Conservation (phyloP, 2,113 vertebrate species). For the Phyllostomus hastatus region DNA sequence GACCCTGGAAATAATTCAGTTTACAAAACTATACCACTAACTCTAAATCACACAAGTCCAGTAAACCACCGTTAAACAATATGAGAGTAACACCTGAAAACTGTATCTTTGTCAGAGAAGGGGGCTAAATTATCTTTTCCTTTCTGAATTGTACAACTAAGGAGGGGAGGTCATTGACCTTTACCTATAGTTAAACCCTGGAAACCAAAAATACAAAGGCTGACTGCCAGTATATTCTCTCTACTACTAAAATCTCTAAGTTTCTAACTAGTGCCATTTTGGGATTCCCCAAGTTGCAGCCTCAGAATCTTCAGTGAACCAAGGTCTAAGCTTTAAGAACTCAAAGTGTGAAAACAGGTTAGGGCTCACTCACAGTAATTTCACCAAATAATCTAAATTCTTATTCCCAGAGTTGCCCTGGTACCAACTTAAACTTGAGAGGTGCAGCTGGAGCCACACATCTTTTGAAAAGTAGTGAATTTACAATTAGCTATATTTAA, state of each 20-base stretch:
- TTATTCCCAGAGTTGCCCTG: neutral
- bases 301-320: slow-evolving; percentile 6
- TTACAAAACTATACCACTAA: neutral
- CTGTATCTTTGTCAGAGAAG: neutral
- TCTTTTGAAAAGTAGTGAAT: slow-evolving; percentile 30
- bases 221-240: neutral
- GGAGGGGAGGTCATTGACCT: neutral
- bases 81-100: neutral
- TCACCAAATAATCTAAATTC: slow-evolving; percentile 41
- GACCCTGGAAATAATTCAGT: neutral
- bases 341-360: neutral
- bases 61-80: neutral
- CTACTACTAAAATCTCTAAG: neutral
- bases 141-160: neutral
- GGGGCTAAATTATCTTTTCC: neutral
- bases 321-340: slow-evolving; percentile 26
- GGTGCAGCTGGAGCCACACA: neutral
- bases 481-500: slow-evolving; percentile 16
- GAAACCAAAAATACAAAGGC: slow-evolving; percentile 33
- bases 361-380: neutral
- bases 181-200: neutral
- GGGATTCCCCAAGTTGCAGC: neutral
- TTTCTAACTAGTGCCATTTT: slow-evolving; percentile 25
- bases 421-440: slow-evolving; percentile 35
- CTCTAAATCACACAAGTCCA: neutral